Evolutionary conservation across 1,140 invertebrate species (phyloP), one percentile per base, ranked within the genome.

Genomic region (Mizuhopecten yessoensis): DNA sequence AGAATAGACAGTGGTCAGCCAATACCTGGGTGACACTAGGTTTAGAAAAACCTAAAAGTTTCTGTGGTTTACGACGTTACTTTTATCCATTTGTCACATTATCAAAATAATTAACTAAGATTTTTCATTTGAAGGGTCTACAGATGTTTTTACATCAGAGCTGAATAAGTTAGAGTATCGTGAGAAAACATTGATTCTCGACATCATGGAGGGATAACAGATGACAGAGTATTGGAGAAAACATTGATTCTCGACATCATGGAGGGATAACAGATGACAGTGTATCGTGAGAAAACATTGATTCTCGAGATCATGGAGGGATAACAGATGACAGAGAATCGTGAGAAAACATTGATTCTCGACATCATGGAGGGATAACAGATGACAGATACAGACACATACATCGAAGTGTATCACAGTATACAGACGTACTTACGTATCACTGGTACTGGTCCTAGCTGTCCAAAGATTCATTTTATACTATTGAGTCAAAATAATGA

Each of bases 131-230:
- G 0, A 75, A 92, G 91, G 89, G 29, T 90, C 91, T 39, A 34
- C n/a, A 87, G 89, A 90, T 20, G 42, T 75, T 34, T 92, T 92
- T 34, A 39, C 88, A 33, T 33, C 34, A 75, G 91, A 92, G 87
- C 34, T 92, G 2, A 90, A 92, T 39, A 92, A 92, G 87, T 89
- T 92, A 39, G 91, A 92, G 36, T 87, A 34, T 17, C 88, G 86
- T 57, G 91, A 92, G 87, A 90, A 36, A 33, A 87, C 89, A 33
- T 57, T 92, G 34, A 92, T 92, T 15, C 88, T 88, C 57, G 87
- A 90, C 29, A 89, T 92, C 33, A 87, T 92, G 33, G 90, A 91
- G n/a, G 86, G 36, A 34, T 90, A 88, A 57, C 49, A 33, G 10
- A 20, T 36, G 87, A 23, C 45, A n/a, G n/a, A n/a, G n/a, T n/a